Evolutionary conservation across 2,797 vertebrate species (phyloP), one percentile per base, ranked within the genome.

Genomic region (Fistularia tabacaria): DNA sequence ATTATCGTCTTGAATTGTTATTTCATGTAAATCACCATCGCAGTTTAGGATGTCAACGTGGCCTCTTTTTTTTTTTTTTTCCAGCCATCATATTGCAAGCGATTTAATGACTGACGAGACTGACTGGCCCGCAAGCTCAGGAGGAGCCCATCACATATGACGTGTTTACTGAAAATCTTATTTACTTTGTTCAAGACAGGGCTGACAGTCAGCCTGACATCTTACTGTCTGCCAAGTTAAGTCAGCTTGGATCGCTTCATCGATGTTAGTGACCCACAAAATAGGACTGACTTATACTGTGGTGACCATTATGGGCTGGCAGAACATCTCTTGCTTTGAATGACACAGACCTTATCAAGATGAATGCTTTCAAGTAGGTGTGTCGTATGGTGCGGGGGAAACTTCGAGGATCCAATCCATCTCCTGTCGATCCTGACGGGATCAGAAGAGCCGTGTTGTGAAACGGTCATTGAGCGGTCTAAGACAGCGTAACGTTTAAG

Each of bases 371-470:
- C 43, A 48, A 60, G 61, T 14, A 10, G 43, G 46, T 46, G 49
- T 5, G 6, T 51, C 47, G 46, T 47, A 38, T 54, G 38, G 14
- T 36, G 51, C 11, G 11, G 38, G 6, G 9, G 13, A 37, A 15
- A 46, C 11, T 46, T 51, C 44, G 46, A 58, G 10, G 44, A 71
- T 76, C 53, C 54, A 14, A 71, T 77, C 50, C 40, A 70, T 77
- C 66, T 75, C n/a, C 48, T 45, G 39, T 66, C 58, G 37, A 52
- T 36, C 49, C 62, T 59, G 63, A 64, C 69, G 5, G 25, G 25
- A 25, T 25, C 25, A 64, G 40, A 25, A 13, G 45, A 45, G 11
- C 46, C 5, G 2, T 15, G 61, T 54, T 53, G 38, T 63, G 25
- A 57, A 37, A 37, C 36, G 8, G 8, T 11, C 9, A 9, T 10